These are phyloP conservation scores for Notiomystis cincta DNA, from an alignment of 2,113 vertebrate species.

Conservation along the genomic window DNA sequence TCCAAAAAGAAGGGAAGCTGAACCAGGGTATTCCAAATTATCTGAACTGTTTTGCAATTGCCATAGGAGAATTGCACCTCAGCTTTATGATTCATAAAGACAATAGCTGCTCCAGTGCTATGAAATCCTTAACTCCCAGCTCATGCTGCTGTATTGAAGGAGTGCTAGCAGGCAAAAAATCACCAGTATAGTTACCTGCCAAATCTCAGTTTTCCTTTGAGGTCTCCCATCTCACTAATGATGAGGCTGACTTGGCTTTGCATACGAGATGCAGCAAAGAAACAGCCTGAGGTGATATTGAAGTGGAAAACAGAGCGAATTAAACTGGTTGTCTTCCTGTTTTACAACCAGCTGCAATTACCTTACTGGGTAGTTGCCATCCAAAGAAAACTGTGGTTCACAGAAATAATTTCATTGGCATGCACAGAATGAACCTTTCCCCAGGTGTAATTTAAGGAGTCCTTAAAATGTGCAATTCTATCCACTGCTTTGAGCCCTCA, in stretches of 20 bases:
- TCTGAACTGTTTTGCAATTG: neutral
- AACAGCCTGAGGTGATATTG: neutral
- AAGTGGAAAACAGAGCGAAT: constrained; percentile 3
- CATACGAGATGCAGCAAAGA: neutral
- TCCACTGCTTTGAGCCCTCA: neutral
- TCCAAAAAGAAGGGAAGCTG: neutral
- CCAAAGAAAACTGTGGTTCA: neutral
- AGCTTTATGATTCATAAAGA: neutral
- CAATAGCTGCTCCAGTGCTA: neutral
- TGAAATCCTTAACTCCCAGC: neutral
- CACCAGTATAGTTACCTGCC: neutral
- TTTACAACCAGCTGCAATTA: neutral
- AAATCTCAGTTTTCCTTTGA: neutral
- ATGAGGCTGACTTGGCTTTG: neutral
- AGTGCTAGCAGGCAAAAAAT: neutral
- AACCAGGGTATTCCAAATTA: neutral
- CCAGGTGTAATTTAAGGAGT: neutral
- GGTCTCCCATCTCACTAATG: neutral
- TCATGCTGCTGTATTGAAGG: neutral
- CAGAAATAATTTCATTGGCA: neutral
- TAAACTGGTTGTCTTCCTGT: neutral
- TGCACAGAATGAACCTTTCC: neutral
- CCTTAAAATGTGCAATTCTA: constrained; percentile 16
- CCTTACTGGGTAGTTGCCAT: neutral
- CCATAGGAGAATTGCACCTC: neutral